Evolutionary conservation across 1,140 invertebrate species (phyloP), one percentile per base, ranked within the genome.

Genomic region (Drosophila varians): DNA sequence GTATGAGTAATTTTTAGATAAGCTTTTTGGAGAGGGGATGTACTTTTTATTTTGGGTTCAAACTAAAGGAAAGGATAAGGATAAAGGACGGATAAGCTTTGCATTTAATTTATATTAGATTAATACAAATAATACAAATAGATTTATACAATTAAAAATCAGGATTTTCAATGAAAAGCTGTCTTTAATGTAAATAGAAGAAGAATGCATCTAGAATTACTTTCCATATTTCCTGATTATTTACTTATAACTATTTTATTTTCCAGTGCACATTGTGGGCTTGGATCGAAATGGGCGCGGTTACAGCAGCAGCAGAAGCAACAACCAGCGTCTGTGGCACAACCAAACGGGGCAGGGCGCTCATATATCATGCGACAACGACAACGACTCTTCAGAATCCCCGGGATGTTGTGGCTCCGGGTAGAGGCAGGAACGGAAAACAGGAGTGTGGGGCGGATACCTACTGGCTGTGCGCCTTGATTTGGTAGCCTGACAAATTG

Each of bases 401-500:
- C 61, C 65, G 68, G 77, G 77, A 78, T 78, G 61, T 55, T n/a
- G 57, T n/a, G 46, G 72, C 26, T 25, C 69, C 45, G 48, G 65
- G 65, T 62, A 64, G 64, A 64, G 47, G 51, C 36, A 68, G 58
- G 58, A 64, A 72, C 34, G 49, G n/a, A n/a, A n/a, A 68, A 46
- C 60, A 46, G 54, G 43, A 65, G 36, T 45, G 31, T 51, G 53
- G 34, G 47, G 26, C 36, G 68, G 66, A n/a, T 36, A 38, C n/a
- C 36, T 48, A 72, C 69, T 73, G 72, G 69, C 57, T 68, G 55
- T 79, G 56, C 74, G 73, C 66, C 74, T 68, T 66, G 68, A 76
- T 86, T 72, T 84, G 80, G 76, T 84, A 84, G 80, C 72, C 76
- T 77, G 65, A 84, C 79, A 84, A 84, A 86, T 84, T 78, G 79